Evolutionary conservation across 2,888 invertebrate species (phyloP), one percentile per base, ranked within the genome.

Genomic region (Mythimna impura): DNA sequence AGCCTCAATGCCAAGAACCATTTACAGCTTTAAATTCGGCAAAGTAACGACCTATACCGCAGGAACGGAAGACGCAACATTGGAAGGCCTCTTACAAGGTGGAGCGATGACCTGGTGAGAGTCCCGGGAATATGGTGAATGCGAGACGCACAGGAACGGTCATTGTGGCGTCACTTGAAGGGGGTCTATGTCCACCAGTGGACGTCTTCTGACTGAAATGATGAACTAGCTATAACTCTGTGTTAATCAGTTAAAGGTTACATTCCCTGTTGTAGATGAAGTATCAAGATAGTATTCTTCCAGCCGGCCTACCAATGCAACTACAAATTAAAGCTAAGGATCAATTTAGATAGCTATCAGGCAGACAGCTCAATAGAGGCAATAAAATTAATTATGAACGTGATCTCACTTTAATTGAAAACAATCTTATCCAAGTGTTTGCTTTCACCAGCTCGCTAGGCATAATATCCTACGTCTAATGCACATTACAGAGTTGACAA

Each of bases 381-480:
- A 80, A 81, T 80, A 77, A 69, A 66, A 81, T 84, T 81, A 75
- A 79, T 82, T 80, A 78, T 66, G 61, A 65, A 82, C 80, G 80
- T 81, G 86, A 82, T 84, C 85, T 78, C 86, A 80, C 72, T 82
- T 78, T 86, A 86, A 86, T 82, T 86, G 85, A 76, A 76, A 84
- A 82, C 76, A 78, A 84, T 86, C 64, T 78, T 83, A 74, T 80
- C 75, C 73, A 40, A 68, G 66, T 64, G 30, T 70, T 60, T 66
- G 78, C 80, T 84, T 85, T 82, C 84, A 72, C 78, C 55, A 62
- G 50, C 43, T 76, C 62, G 47, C 64, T 69, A 61, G 66, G 67
- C 75, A 66, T 65, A 50, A 69, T 66, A 66, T 58, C 67, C 66
- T 71, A 63, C 22, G 70, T 71, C n/a, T 65, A 34, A 58, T 17